phyloP scores from a whole-genome alignment of 92 coral and sea anemone species.

The Parazoanthus darwini region DNA sequence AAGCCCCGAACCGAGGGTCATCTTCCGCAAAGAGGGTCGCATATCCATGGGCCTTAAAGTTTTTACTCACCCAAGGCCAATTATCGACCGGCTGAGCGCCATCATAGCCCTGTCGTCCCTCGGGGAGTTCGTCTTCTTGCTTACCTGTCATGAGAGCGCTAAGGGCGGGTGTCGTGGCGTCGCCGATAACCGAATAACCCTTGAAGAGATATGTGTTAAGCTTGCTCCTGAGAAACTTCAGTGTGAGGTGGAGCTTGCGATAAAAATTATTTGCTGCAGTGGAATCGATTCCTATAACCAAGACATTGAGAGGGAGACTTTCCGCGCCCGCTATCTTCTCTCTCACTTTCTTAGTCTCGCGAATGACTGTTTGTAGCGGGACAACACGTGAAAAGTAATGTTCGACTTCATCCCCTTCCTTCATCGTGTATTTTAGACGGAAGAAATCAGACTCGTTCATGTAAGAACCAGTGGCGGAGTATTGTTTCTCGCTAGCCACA shows the following conservation, averaged over 20 bases:
- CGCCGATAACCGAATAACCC: conserved; percentile 84
- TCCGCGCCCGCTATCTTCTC: not conserved
- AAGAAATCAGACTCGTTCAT: conserved; percentile 74
- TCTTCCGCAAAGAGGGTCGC: conserved; percentile 84
- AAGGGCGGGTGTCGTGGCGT: conserved; percentile 88
- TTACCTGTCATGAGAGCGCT: conserved; percentile 85
- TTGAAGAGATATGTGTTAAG: conserved; percentile 71
- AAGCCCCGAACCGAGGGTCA: conserved; percentile 73
- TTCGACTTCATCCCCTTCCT: conserved; percentile 33
- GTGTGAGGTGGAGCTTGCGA: conserved; percentile 78
- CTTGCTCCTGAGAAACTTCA: conserved; percentile 57
- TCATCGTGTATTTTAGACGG: conserved; percentile 53
- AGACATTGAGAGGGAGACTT: conserved; percentile 60
- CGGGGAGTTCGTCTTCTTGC: conserved; percentile 67
- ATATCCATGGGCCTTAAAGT: conserved; percentile 78
- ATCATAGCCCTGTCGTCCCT: conserved; percentile 75
- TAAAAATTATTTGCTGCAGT: conserved; percentile 78
- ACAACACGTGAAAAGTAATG: conserved; percentile 69
- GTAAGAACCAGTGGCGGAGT: conserved; percentile 30
- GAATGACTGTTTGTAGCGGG: conserved; percentile 41
- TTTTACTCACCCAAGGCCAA: conserved; percentile 93
- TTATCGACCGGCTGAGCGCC: conserved; percentile 71
- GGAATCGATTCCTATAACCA: conserved; percentile 82
- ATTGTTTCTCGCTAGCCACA: not conserved
- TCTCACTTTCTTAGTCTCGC: conserved; percentile 24